Evolutionary conservation across 2,113 vertebrate species (phyloP).

Genomic region (Gorsachius goisagi): DNA sequence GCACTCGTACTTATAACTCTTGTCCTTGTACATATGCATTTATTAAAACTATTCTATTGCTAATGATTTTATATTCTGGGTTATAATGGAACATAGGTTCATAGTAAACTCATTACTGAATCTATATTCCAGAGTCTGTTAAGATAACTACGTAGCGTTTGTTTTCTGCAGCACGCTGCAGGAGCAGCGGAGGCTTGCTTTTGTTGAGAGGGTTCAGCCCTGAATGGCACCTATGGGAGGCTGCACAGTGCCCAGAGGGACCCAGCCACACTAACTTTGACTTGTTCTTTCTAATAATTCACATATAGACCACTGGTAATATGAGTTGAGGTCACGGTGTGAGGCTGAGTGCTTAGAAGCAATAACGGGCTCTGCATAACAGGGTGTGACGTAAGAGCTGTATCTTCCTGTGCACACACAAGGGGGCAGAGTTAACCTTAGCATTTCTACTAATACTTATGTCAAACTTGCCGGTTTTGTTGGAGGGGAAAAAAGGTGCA

Average conservation of each 20-base stretch:
- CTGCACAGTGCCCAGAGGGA: background rate
- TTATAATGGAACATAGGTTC: background rate
- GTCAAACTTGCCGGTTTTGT: background rate
- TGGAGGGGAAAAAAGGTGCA: background rate
- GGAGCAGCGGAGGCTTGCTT: background rate
- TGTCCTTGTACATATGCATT: background rate
- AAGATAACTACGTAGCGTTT: background rate
- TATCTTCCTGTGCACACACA: background rate
- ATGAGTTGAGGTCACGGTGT: accelerated
- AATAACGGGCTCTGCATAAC: background rate
- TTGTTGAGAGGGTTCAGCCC: background rate
- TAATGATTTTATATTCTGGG: background rate
- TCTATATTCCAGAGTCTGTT: background rate
- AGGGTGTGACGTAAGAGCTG: background rate
- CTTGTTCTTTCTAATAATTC: background rate
- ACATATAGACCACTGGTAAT: background rate
- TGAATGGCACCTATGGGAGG: background rate
- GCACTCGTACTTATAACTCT: background rate
- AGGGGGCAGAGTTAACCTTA: background rate
- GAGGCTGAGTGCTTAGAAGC: background rate
- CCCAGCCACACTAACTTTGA: background rate
- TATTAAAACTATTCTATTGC: background rate
- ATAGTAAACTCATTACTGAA: background rate
- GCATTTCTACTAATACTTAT: background rate
- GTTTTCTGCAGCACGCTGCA: background rate